phyloP scores from a whole-genome alignment of 1,140 invertebrate species.

The Tetramorium simillimum region DNA sequence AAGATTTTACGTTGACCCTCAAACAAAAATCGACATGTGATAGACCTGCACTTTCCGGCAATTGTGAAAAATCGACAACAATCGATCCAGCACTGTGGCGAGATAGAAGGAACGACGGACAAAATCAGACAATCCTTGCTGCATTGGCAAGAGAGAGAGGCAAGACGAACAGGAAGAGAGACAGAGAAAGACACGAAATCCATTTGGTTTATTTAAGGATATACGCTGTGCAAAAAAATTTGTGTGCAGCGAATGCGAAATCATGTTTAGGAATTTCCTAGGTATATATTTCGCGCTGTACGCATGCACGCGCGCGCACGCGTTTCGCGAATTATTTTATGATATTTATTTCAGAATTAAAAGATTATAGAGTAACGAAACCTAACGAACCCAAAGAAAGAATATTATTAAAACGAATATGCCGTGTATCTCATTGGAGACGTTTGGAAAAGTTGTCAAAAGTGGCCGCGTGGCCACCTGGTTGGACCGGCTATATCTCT shows the following conservation, averaged over 20 bases:
- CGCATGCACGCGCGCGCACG: background rate
- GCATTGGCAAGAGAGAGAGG: background rate
- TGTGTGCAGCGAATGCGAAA: background rate
- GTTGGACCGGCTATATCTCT: conserved; percentile 40
- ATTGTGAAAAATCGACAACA: background rate
- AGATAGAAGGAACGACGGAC: background rate
- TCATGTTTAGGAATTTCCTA: background rate
- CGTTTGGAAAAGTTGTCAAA: conserved; percentile 46
- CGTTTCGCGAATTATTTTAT: background rate
- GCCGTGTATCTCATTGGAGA: background rate
- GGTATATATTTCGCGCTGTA: background rate
- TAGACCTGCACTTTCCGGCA: background rate
- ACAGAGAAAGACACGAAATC: background rate
- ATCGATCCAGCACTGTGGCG: background rate
- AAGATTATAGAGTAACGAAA: background rate
- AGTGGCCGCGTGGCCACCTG: conserved; percentile 45
- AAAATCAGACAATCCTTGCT: background rate
- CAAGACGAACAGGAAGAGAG: background rate
- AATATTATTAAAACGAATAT: background rate
- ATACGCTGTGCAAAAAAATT: background rate
- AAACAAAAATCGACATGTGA: background rate
- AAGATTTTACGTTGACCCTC: background rate
- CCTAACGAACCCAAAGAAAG: background rate
- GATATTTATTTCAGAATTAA: background rate
- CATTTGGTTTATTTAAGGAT: background rate